Conservation (phyloP, 2,113 vertebrate genomes). For the Atractosteus spatula region DNA sequence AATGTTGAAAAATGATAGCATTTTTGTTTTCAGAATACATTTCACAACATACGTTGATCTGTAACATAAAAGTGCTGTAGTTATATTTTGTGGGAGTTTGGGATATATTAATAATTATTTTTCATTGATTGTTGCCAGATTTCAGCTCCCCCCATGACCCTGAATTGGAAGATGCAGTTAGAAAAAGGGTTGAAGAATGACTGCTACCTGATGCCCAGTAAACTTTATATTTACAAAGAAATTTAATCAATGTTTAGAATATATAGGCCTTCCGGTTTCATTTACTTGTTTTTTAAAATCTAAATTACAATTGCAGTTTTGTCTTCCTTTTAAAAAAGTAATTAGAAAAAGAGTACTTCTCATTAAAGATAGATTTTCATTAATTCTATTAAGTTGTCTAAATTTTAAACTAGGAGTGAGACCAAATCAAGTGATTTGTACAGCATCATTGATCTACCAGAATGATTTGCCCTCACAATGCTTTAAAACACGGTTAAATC, state of each 20-base stretch:
- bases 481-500: too few relatives aligned
- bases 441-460: too few relatives aligned
- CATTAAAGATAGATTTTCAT: background rate
- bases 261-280: slow-evolving; percentile 74
- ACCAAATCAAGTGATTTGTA: too few relatives aligned
- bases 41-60: too few relatives aligned
- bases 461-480: too few relatives aligned
- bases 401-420: too few relatives aligned
- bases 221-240: slow-evolving; percentile 22
- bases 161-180: slow-evolving; percentile 20
- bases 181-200: slow-evolving; percentile 24
- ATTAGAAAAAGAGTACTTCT: background rate
- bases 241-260: slow-evolving; percentile 43
- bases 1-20: too few relatives aligned
- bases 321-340: background rate
- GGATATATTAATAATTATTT: too few relatives aligned
- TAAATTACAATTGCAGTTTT: slow-evolving; percentile 53
- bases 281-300: slow-evolving; percentile 58
- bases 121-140: too few relatives aligned
- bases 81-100: too few relatives aligned
- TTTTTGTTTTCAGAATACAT: too few relatives aligned
- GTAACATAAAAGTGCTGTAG: too few relatives aligned
- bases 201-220: slow-evolving; percentile 37
- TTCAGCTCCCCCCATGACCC: background rate
- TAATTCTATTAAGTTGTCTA: background rate